Base-by-base conservation (phyloP, 2,797 vertebrate genomes). In the Aphelocoma californica region DNA sequence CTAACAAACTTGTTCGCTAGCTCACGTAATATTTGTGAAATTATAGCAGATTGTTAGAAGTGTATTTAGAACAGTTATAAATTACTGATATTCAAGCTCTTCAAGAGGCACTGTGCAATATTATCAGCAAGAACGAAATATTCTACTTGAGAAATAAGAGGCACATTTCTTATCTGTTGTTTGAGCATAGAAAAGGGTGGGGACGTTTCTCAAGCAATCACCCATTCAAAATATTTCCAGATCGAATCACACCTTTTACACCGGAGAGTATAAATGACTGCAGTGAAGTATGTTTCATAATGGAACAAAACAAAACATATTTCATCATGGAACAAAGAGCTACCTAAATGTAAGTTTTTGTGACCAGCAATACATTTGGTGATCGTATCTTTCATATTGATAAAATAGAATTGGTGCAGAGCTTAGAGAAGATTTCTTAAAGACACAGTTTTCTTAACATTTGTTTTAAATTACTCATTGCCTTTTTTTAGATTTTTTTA, bases 81-180 rank as follows among this genome's bases (percentile, higher is more conserved):
- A 21, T 62, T 56, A 60, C 45, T 79, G 61, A 72, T 58, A 62
- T 66, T 86, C 47, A 71, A 74, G 65, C 38, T 90, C 78, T 94
- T 94, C 71, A 91, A 94, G 96, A 90, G 45, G 47, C 88, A 62
- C 47, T 40, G 16, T 54, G 25, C 36, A 74, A n/a, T 74, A 73
- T 93, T 89, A 83, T 88, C 91, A 71, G 45, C n/a, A 81, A 87
- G 65, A 88, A 50, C 51, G 53, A 70, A 77, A 67, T 89, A 53
- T 34, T 84, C 44, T 57, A 9, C 78, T 95, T 90, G 58, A 95
- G 84, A 91, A 96, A 77, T 54, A 75, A 88, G 91, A 96, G 60
- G 69, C 61, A 89, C 81, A 90, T 94, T 97, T 45, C 53, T 94
- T 84, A 71, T 77, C 70, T 90, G 45, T 62, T 86, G 34, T 69